A percentile compares a stretch with the other conserved stretches of the same genome.
phyloP scores from a whole-genome alignment of 1,140 invertebrate species.

The Dendrolimus punctatus region DNA sequence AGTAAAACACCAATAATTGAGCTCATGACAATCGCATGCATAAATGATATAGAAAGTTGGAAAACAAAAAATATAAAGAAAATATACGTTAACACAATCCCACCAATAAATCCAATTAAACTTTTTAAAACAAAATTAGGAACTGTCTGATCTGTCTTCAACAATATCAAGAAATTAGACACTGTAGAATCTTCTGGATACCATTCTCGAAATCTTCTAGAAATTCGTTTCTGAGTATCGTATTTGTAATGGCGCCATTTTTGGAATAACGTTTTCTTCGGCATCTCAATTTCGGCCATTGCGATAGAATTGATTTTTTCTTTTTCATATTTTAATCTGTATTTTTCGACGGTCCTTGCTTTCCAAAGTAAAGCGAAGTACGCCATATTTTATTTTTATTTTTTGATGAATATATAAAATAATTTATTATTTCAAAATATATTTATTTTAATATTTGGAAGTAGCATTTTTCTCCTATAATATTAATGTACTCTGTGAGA shows the following conservation, averaged over 20 bases:
- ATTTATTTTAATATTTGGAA: too few relatives aligned
- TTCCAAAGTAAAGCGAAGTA: slow-evolving; percentile 57
- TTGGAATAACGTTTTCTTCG: slow-evolving; percentile 51
- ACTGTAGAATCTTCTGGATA: slow-evolving; percentile 55
- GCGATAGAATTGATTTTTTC: slow-evolving; percentile 71
- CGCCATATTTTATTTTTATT: slow-evolving; percentile 29
- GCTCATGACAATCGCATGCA: slow-evolving; percentile 73
- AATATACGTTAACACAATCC: slow-evolving; percentile 76
- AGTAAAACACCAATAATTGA: slow-evolving; percentile 75
- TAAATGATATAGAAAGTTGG: slow-evolving; percentile 73
- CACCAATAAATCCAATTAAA: slow-evolving; percentile 74
- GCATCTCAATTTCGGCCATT: slow-evolving; percentile 43
- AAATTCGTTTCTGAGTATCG: slow-evolving; percentile 54
- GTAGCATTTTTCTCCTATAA: too few relatives aligned
- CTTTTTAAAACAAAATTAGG: slow-evolving; percentile 76
- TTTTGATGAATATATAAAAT: too few relatives aligned
- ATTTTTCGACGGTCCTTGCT: slow-evolving; percentile 59
- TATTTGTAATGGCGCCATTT: slow-evolving; percentile 53
- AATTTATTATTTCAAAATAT: too few relatives aligned
- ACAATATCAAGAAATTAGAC: slow-evolving; percentile 52
- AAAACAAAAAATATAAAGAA: slow-evolving; percentile 78
- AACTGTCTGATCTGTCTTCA: slow-evolving; percentile 71
- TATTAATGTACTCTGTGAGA: too few relatives aligned
- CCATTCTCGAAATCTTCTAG: slow-evolving; percentile 36
- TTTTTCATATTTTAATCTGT: slow-evolving; percentile 54